Base-by-base conservation (phyloP, 1,140 invertebrate genomes). In the Cyclina sinensis region DNA sequence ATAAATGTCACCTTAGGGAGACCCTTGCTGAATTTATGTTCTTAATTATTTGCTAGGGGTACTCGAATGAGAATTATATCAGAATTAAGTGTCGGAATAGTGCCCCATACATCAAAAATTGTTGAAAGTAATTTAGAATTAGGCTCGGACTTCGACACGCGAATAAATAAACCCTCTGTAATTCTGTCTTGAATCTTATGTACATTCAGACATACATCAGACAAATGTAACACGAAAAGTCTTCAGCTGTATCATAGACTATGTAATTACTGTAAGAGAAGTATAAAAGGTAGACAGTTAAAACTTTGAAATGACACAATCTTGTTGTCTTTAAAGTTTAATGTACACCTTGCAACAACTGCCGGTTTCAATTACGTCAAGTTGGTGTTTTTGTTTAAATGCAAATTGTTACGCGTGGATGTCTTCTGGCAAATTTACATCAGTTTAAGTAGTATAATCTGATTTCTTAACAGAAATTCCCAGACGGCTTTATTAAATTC, bases 1-100 rank as follows among this genome's bases (percentile, higher is more conserved):
- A 70, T 70, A 37, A 70, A 70, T 37, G 65, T 70, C 65, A 37
- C 32, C 21, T 37, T 70, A 1, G 0, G 65, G 65, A 70, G 65
- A 70, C 32, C 32, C 32, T 37, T 70, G 18, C 65, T 5, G 12
- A 39, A 70, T 70, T 27, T 70, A 70, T 70, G 14, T 12, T 39
- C 11, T 70, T 37, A 70, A 70, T 70, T 37, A 70, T 70, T 11
- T 27, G 32, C 30, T 70, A 18, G 5, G 16, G 27, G n/a, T 37
- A 39, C 30, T 37, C 24, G 12, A 70, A 70, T 39, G 12, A 39
- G 32, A 70, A 70, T 65, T 37, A 37, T 35, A 70, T 27, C 37
- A 37, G 32, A 70, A 70, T 35, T 37, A 70, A 70, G 65, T 70
- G 65, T 37, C 65, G 37, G 30, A 11, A 1, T 1, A 2, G 32